phyloP scores from a whole-genome alignment of 2,113 vertebrate species.

The Dromaius novaehollandiae region DNA sequence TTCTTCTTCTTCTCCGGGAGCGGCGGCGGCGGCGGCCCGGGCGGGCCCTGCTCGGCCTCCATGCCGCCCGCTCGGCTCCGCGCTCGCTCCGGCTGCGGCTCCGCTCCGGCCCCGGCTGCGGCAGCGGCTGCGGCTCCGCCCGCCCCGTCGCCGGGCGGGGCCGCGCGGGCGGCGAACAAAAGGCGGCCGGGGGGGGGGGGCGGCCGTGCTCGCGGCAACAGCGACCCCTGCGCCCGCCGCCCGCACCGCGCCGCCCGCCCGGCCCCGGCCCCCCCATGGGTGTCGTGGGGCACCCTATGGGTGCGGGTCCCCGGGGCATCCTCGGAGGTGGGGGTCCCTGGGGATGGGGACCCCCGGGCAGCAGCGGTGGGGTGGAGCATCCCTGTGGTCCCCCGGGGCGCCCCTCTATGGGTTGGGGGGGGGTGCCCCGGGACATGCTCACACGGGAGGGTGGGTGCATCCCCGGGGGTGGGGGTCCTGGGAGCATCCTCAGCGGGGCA shows the following conservation, averaged over 20 bases:
- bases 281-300: no score
- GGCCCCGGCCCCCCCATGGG: neutral
- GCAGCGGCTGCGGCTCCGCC: constrained; percentile 37
- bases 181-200: constrained; percentile 71
- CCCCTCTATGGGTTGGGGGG: neutral
- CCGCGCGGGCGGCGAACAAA: constrained; percentile 76
- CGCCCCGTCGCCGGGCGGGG: constrained; percentile 72
- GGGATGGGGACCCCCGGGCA: neutral
- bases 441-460: neutral
- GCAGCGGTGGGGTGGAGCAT: no score
- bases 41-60: constrained; percentile 20
- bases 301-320: neutral
- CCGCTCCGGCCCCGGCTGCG: neutral
- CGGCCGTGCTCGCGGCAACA: constrained; percentile 72
- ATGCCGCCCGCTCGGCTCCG: no score
- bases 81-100: no score
- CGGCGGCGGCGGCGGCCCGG: constrained; percentile 16
- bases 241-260: no score
- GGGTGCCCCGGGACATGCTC: neutral
- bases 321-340: rapidly evolving
- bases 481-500: neutral
- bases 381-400: neutral
- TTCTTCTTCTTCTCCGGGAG: constrained; percentile 78
- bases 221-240: constrained; percentile 75
- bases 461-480: neutral